Evolutionary conservation across 2,888 invertebrate species (phyloP).

Genomic region (Halictus ligatus): DNA sequence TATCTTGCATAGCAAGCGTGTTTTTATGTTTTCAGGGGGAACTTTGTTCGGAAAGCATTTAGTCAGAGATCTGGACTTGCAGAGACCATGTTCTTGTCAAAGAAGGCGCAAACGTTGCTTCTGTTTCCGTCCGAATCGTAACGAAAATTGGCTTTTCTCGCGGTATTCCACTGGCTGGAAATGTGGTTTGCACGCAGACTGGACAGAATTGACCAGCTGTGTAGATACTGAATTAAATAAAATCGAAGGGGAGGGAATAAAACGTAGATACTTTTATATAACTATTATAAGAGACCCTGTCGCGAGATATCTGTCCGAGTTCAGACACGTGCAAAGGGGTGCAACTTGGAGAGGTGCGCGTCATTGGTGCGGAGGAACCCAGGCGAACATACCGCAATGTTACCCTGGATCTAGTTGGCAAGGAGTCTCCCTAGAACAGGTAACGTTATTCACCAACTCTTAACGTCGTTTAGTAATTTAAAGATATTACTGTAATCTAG

Average conservation of each 20-base stretch:
- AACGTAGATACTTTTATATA: conserved; percentile 97
- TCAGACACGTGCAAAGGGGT: conserved; percentile 97
- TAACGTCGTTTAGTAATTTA: conserved; percentile 12
- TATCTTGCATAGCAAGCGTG: not conserved
- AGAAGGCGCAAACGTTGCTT: conserved; percentile 94
- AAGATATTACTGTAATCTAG: conserved; percentile 25
- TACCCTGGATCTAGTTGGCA: conserved; percentile 93
- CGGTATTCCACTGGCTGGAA: conserved; percentile 99
- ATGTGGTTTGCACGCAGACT: conserved; percentile 99
- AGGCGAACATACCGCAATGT: conserved; percentile 93
- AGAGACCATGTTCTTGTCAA: conserved; percentile 97
- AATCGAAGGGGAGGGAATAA: conserved; percentile 93
- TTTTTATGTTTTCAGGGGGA: conserved; percentile 87
- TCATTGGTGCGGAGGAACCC: conserved; percentile 88
- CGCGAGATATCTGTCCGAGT: conserved; percentile 97
- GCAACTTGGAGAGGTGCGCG: conserved; percentile 96
- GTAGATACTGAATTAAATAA: conserved; percentile 96
- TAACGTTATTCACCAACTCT: conserved; percentile 38
- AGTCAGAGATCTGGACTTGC: conserved; percentile 96
- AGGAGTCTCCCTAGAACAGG: conserved; percentile 91
- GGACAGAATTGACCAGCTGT: conserved; percentile 97
- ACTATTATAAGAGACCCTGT: conserved; percentile 97
- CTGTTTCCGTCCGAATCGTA: conserved; percentile 95
- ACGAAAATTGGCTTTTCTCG: conserved; percentile 98
- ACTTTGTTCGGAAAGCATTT: conserved; percentile 98